Evolutionary conservation across 2,888 invertebrate genomes (phyloP).

Genomic region (Iselma pallidipennis): DNA sequence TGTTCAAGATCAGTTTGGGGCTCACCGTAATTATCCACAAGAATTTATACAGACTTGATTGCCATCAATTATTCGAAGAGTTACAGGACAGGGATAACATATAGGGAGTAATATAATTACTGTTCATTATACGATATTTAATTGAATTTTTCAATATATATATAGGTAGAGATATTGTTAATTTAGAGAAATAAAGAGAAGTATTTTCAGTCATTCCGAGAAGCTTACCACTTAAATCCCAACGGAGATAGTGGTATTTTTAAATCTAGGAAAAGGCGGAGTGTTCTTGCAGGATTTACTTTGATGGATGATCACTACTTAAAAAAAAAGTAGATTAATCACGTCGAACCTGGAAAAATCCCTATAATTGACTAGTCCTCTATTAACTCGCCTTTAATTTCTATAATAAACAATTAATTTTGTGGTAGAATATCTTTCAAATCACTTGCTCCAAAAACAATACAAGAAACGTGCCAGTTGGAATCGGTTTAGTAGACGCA

Average conservation of each 20-base stretch:
- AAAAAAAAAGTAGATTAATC: constrained; percentile 15
- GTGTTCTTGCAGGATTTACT: constrained; percentile 7
- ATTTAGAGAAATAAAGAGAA: no score
- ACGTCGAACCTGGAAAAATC: background rate
- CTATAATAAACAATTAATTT: background rate
- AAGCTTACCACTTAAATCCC: background rate
- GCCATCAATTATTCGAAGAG: constrained; percentile 10
- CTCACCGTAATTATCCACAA: constrained; percentile 25
- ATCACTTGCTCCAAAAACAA: no score
- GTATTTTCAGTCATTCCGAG: no score
- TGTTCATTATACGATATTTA: no score
- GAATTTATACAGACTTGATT: constrained; percentile 20
- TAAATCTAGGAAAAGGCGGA: constrained; percentile 1
- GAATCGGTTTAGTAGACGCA: no score
- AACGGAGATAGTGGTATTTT: background rate
- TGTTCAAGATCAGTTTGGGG: constrained; percentile 7
- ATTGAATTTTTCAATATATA: no score
- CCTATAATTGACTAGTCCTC: background rate
- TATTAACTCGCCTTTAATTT: background rate
- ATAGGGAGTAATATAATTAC: background rate
- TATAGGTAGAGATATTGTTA: no score
- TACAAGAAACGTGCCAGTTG: no score
- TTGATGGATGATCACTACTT: constrained; percentile 13
- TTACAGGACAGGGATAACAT: background rate
- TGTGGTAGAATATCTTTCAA: no score